phyloP scores from a whole-genome alignment of 2,888 invertebrate genomes.

The Emmelina monodactyla region DNA sequence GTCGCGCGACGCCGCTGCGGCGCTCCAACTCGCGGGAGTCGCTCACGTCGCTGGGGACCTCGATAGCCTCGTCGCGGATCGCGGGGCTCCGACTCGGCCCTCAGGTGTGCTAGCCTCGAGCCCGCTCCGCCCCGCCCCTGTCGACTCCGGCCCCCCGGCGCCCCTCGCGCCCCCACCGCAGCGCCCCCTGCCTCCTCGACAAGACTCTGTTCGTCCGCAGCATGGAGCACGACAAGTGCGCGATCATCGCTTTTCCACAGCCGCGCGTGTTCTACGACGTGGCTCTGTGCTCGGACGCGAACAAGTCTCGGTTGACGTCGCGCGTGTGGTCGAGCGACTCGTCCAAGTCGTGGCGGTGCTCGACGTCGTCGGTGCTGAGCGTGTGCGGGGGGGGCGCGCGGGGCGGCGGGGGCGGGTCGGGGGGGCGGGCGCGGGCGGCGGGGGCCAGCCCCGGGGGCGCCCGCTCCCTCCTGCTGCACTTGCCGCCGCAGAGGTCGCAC shows the following conservation, averaged over 20 bases:
- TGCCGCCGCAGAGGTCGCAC: constrained; percentile 57
- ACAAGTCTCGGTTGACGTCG: constrained; percentile 25
- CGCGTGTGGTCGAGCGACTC: constrained; percentile 49
- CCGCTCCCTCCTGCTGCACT: constrained; percentile 52
- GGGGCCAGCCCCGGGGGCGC: constrained; percentile 60
- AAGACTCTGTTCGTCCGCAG: constrained; percentile 51
- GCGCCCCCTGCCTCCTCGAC: constrained; percentile 39
- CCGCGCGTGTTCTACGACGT: constrained; percentile 53
- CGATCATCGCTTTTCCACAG: constrained; percentile 51
- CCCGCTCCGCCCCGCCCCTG: constrained; percentile 55
- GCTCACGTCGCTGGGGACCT: constrained; percentile 72
- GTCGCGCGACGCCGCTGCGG: constrained; percentile 66
- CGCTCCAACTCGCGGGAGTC: constrained; percentile 88
- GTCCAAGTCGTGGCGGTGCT: constrained; percentile 39
- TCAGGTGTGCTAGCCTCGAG: constrained; percentile 71
- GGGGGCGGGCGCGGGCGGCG: constrained; percentile 54
- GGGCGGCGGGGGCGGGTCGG: constrained; percentile 25
- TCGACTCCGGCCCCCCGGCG: constrained; percentile 29
- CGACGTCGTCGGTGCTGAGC: constrained; percentile 57
- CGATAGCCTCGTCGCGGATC: constrained; percentile 73
- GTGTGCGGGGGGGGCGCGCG: constrained; percentile 36
- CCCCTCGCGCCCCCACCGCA: constrained; percentile 25
- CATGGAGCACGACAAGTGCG: constrained; percentile 50
- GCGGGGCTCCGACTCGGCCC: constrained; percentile 74
- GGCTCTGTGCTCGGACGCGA: constrained; percentile 30